Percentiles rank a stretch among this genome's conserved stretches.
Evolutionary conservation across 2,888 invertebrate genomes (phyloP).

Genomic region (Lasius fuliginosus): DNA sequence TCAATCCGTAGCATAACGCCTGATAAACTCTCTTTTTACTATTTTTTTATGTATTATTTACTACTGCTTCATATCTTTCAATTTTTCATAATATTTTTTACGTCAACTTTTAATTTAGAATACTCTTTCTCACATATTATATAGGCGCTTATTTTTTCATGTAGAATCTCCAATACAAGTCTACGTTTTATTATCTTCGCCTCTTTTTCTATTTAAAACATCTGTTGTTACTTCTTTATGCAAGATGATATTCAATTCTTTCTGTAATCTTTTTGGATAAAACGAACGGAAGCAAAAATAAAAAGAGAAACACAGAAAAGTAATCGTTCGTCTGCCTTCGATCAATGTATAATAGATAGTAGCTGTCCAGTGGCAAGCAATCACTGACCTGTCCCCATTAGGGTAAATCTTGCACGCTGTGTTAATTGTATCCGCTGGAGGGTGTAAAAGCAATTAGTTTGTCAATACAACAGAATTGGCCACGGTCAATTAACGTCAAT

Average conservation of each 20-base stretch:
- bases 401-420: conserved; percentile 19
- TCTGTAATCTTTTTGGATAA: not conserved
- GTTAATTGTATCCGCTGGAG: conserved; percentile 52
- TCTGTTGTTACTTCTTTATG: too few relatives aligned
- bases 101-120: not conserved
- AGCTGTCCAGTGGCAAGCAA: conserved; percentile 24
- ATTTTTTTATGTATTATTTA: not conserved
- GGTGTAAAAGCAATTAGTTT: conserved; percentile 53
- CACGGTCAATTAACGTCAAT: conserved; percentile 12
- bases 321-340: not conserved
- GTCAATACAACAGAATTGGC: conserved; percentile 18
- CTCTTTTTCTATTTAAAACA: too few relatives aligned
- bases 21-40: not conserved
- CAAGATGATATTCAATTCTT: too few relatives aligned
- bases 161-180: too few relatives aligned
- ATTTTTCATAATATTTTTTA: too few relatives aligned
- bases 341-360: not conserved
- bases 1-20: not conserved
- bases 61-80: not conserved
- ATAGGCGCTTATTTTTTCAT: too few relatives aligned
- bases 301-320: not conserved
- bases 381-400: conserved; percentile 5
- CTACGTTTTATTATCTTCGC: too few relatives aligned
- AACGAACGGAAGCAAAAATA: not conserved
- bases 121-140: too few relatives aligned